Conservation (phyloP, 1,140 invertebrate species). For the Radopholus similis region DNA sequence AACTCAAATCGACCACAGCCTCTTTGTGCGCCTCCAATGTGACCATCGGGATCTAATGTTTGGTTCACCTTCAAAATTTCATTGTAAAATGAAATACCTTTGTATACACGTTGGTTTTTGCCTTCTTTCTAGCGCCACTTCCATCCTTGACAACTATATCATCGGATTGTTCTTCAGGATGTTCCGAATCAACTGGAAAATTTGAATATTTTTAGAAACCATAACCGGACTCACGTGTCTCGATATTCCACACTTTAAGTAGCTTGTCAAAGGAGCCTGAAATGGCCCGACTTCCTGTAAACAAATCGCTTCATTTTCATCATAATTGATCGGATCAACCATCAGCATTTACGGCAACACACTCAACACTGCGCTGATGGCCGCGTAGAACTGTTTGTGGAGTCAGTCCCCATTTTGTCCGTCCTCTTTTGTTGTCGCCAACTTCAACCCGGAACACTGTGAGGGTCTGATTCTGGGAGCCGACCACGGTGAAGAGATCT, state of each 20-base stretch:
- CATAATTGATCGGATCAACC: constrained; percentile 8
- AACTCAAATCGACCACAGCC: constrained; percentile 76
- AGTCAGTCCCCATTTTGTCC: not conserved
- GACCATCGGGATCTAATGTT: constrained; percentile 72
- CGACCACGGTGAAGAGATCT: constrained; percentile 27
- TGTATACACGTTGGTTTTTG: no score
- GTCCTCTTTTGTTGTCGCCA: not conserved
- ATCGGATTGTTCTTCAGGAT: no score
- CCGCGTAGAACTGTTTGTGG: constrained; percentile 34
- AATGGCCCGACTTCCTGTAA: constrained; percentile 32
- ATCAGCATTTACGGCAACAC: constrained; percentile 44
- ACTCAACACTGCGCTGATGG: constrained; percentile 53
- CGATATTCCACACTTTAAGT: constrained; percentile 56
- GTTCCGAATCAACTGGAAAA: no score
- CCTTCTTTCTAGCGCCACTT: no score
- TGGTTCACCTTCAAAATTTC: not conserved
- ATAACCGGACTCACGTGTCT: constrained; percentile 17
- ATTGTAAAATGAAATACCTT: no score
- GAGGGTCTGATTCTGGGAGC: constrained; percentile 43
- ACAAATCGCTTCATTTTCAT: not conserved
- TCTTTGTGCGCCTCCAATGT: constrained; percentile 89
- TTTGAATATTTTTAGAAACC: no score
- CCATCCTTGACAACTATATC: no score
- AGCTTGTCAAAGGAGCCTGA: constrained; percentile 54
- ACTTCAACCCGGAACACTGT: constrained; percentile 19